phyloP scores from a whole-genome alignment of 2,113 vertebrate genomes.

The Paralichthys olivaceus region DNA sequence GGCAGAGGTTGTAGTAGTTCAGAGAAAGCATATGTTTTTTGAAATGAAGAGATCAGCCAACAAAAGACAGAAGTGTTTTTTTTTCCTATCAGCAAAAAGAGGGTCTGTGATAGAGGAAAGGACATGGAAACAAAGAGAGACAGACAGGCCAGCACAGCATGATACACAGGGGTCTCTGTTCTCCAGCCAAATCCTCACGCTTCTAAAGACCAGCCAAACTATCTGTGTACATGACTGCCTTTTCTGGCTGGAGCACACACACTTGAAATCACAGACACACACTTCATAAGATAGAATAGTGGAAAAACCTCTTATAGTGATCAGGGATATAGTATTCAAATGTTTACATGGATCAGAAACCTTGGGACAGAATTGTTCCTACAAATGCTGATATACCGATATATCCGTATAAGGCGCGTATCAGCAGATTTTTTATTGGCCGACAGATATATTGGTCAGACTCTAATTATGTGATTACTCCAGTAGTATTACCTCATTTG shows the following conservation, averaged over 20 bases:
- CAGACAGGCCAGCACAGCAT: constrained; percentile 25
- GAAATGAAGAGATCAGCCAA: constrained; percentile 41
- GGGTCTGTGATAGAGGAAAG: constrained; percentile 16
- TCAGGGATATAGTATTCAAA: too few species aligned
- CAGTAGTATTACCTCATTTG: constrained; percentile 12
- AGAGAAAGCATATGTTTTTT: constrained; percentile 50
- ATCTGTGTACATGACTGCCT: constrained; percentile 48
- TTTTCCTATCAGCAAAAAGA: constrained; percentile 15
- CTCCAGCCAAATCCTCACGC: constrained; percentile 52
- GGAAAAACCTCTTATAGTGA: too few species aligned
- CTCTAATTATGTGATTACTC: not conserved
- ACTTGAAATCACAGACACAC: constrained; percentile 10
- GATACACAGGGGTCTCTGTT: constrained; percentile 51
- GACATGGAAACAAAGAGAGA: constrained; percentile 15
- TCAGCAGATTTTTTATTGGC: too few species aligned
- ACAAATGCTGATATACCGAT: too few species aligned
- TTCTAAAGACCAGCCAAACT: constrained; percentile 59
- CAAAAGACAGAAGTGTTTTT: constrained; percentile 8
- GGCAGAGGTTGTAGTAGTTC: constrained; percentile 31
- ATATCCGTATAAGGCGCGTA: too few species aligned
- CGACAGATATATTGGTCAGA: too few species aligned
- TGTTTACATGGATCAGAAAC: too few species aligned
- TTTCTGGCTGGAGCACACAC: constrained; percentile 23
- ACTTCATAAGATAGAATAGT: not conserved
- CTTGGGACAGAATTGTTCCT: too few species aligned